These are phyloP conservation scores for Dilophus febrilis DNA, from an alignment of 2,888 invertebrate genomes.

Conservation along the genomic window DNA sequence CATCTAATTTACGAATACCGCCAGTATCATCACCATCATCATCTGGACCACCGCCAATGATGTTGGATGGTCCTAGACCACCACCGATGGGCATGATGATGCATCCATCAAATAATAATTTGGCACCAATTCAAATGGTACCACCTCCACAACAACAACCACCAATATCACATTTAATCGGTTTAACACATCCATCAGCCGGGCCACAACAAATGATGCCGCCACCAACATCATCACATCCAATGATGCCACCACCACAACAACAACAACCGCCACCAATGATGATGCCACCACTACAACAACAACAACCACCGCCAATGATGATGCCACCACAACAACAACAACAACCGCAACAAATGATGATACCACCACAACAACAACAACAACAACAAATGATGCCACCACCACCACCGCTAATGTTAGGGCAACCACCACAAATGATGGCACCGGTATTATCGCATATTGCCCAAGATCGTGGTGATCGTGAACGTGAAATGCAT, in stretches of 20 bases:
- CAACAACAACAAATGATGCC: constrained; percentile 22
- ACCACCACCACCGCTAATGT: constrained; percentile 14
- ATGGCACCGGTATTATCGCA: constrained; percentile 10
- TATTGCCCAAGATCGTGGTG: constrained; percentile 21
- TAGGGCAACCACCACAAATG: constrained; percentile 20
- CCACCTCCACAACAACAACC: constrained; percentile 12
- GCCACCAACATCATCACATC: constrained; percentile 11
- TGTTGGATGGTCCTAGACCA: constrained; percentile 3
- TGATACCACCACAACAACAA: background rate
- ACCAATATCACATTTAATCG: constrained; percentile 9
- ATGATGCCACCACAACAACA: background rate
- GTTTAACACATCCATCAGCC: background rate
- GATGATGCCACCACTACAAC: constrained; percentile 24
- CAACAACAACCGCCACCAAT: constrained; percentile 1
- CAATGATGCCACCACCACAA: constrained; percentile 10
- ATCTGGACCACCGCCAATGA: constrained; percentile 18
- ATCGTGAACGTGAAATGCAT: constrained; percentile 25
- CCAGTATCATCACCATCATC: too few relatives aligned
- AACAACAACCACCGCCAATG: constrained; percentile 4
- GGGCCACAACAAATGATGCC: constrained; percentile 22
- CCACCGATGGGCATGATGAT: constrained; percentile 11
- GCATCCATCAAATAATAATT: constrained; percentile 7
- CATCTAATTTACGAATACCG: too few relatives aligned
- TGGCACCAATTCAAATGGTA: constrained; percentile 18
- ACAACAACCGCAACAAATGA: background rate